Base-by-base conservation (phyloP, 2,888 invertebrate genomes). In the Diplazon laetatorius region DNA sequence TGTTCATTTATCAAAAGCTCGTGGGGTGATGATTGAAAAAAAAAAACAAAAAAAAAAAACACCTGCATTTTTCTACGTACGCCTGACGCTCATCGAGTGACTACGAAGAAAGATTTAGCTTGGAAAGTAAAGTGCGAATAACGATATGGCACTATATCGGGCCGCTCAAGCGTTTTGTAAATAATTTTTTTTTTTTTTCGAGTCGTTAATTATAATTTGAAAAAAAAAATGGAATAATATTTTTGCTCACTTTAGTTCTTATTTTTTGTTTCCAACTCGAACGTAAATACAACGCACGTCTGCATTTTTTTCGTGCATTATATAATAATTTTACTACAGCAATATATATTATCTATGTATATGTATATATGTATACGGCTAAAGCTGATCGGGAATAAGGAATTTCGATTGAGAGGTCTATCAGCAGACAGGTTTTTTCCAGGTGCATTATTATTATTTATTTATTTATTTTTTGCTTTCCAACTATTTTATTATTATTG, bases 211-310 rank as follows among this genome's bases (percentile, higher is more conserved):
- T n/a, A n/a, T n/a, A n/a, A n/a, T n/a, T n/a, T n/a, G n/a, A n/a
- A n/a, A n/a, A n/a, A n/a, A n/a, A n/a, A n/a, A n/a, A n/a, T n/a
- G n/a, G n/a, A n/a, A n/a, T n/a, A n/a, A n/a, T 44, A 16, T 44
- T 59, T 65, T 4, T 18, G 50, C 14, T 48, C 57, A 10, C 50
- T 37, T 63, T 20, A 18, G 48, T 44, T 30, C 39, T n/a, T 46
- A 46, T 14, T 50, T 42, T 50, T 16, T 70, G 35, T 63, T 37
- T 20, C 25, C 14, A 39, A 9, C 44, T 48, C 10, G 3, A 60
- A 59, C 65, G 73, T 69, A 81, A 73, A 70, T 74, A 81, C 50
- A 62, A 82, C 78, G 73, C 82, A 82, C 81, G 74, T 80, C 52
- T 48, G 65, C 78, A 71, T 78, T 70, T 78, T n/a, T 76, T 16